Percentiles rank a stretch among this genome's conserved stretches.
These are phyloP conservation scores for Indri indri DNA, from an alignment of 2,113 vertebrate species.

Conservation along the genomic window DNA sequence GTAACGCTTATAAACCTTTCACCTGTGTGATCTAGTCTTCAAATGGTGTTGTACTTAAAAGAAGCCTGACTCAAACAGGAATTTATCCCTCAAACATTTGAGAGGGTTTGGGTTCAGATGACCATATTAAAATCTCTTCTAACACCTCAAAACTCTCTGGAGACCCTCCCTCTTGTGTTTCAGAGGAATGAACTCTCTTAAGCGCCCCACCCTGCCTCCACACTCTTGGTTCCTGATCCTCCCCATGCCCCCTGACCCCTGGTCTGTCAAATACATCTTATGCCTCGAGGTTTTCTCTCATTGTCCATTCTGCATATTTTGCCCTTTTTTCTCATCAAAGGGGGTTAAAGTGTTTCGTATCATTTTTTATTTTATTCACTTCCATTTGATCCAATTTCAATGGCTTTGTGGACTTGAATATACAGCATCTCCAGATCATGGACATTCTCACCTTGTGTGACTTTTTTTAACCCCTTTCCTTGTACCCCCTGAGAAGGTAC, in stretches of 20 bases:
- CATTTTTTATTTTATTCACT: slow-evolving; percentile 29
- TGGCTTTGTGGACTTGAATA: neutral
- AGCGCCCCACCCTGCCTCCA: neutral
- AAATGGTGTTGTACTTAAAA: neutral
- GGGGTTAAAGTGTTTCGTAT: neutral
- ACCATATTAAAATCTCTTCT: neutral
- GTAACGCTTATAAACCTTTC: neutral
- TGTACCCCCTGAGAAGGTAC: neutral
- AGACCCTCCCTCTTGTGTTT: neutral
- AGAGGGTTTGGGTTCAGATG: neutral
- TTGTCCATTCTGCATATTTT: neutral
- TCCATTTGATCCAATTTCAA: neutral
- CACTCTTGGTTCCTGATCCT: neutral
- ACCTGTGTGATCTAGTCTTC: neutral
- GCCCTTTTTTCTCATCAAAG: neutral
- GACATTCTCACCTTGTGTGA: neutral
- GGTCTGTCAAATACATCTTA: neutral
- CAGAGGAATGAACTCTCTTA: neutral
- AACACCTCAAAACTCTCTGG: neutral
- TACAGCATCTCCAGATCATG: neutral
- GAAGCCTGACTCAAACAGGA: neutral
- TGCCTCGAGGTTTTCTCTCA: neutral
- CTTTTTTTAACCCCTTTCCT: neutral
- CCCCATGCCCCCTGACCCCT: too few species aligned
- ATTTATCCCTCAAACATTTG: neutral